Evolutionary conservation across 2,797 vertebrate genomes (phyloP).

Genomic region (Cryptoblepharus egeriae): DNA sequence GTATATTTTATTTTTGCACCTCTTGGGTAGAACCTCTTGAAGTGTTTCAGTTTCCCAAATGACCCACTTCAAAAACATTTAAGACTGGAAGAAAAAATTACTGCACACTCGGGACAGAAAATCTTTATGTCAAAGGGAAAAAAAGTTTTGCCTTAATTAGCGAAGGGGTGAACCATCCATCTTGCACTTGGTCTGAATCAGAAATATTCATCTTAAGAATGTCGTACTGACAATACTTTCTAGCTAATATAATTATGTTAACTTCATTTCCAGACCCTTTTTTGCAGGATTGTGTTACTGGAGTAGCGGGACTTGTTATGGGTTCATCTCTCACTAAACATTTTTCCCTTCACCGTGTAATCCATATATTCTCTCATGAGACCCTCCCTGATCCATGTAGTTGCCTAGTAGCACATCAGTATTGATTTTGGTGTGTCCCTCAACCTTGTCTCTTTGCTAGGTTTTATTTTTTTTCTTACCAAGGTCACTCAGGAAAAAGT

Average conservation of each 20-base stretch:
- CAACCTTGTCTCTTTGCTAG: not conserved
- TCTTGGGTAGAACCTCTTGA: not conserved
- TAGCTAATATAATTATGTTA: not conserved
- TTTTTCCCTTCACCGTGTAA: not conserved
- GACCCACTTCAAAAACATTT: not conserved
- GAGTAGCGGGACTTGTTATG: not conserved
- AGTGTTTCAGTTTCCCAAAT: not conserved
- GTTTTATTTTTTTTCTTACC: not conserved
- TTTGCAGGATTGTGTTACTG: not conserved
- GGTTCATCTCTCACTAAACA: not conserved
- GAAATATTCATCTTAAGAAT: not conserved
- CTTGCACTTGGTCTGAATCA: not conserved
- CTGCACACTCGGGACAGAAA: not conserved
- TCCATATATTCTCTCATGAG: constrained; percentile 14
- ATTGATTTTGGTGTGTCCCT: not conserved
- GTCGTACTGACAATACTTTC: not conserved
- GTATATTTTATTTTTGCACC: not conserved
- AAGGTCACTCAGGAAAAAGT: not conserved
- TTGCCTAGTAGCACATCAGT: constrained; percentile 6
- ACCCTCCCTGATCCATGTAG: not conserved
- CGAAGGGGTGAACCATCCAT: not conserved
- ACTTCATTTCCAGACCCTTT: not conserved
- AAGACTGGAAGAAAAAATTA: not conserved
- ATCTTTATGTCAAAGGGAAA: not conserved
- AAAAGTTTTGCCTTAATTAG: not conserved